Evolutionary conservation across 2,113 vertebrate species (phyloP), one percentile per base, ranked within the genome.

Genomic region (Galemys pyrenaicus): DNA sequence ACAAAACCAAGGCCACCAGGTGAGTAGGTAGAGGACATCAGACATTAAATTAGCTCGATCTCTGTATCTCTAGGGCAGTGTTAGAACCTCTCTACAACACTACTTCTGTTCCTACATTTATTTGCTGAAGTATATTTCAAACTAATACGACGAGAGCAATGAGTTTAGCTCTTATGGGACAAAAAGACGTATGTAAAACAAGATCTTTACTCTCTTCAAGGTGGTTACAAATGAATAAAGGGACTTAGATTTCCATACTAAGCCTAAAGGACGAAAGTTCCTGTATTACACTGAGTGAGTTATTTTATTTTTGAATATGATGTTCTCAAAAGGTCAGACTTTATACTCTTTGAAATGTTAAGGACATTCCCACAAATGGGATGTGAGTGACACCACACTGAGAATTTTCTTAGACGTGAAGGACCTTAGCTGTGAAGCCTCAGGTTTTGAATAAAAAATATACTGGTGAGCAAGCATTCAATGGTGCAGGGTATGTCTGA

Each of bases 251-350:
- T 20, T 64, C 83, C 13, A 46, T 22, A 46, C 28, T n/a, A 60
- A 88, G 22, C 54, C 83, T 10, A 77, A 75, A 54, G 65, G 70
- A 68, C 24, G 37, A 49, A 86, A 7, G 10, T 39, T 10, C 11
- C 15, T 6, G 3, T n/a, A 62, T 39, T 46, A 68, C 4, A 37
- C 24, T 51, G 32, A 1, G 15, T 35, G 79, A 37, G 51, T 9
- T 65, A 70, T 80, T 89, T 92, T 51, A 60, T 56, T 89, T 89
- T 46, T 84, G 54, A 92, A 68, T 26, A 20, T 19, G 28, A 65
- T 30, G 35, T 41, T 82, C 79, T 92, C 71, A 24, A 80, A 80
- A 75, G 75, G 60, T 32, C 44, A n/a, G 73, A 35, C 2, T n/a
- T 44, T 39, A 24, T 39, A 46, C 54, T 80, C 37, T 84, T 87